Base-by-base conservation (phyloP, 2,797 vertebrate species). In the Esox masquinongy region DNA sequence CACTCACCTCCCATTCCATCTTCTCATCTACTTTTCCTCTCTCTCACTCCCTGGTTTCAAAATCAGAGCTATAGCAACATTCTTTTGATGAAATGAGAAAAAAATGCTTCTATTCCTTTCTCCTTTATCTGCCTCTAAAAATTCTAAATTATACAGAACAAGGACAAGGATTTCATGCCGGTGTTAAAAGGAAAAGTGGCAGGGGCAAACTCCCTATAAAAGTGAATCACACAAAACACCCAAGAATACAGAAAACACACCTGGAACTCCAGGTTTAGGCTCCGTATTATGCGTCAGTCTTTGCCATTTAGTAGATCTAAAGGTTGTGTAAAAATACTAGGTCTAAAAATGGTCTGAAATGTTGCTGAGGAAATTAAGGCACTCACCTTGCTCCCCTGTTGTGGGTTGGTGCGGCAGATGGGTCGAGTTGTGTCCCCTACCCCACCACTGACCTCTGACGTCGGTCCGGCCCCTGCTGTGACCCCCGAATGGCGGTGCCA, bases 301-400 rank as follows among this genome's bases (percentile, higher is more conserved):
- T n/a, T n/a, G 50, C 16, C 19, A 53, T 53, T 19, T 53, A 19
- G 17, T n/a, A 8, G 53, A 56, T n/a, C n/a, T 56, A 22, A 56
- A 56, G 53, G 19, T 19, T 7, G 8, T 56, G 53, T 56, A 56
- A 31, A 26, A 31, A 64, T 15, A 16, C 15, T 29, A 31, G 24
- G 24, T 29, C 15, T 26, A 64, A 14, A 53, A 63, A 64, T 14
- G 15, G 61, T 67, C 15, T 19, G 29, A 34, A 34, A 36, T 6
- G 29, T 24, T 24, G n/a, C 56, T 5, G 22, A 61, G 17, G 5
- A 16, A 36, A 4, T 50, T 5, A 4, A 34, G 5, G 53, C 39
- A 91, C 92, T 93, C 88, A 94, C 92, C 93, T 92, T 89, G 74
- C 82, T 84, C 72, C 85, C 85, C 2, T 74, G 75, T 80, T 91